Conservation (phyloP, 2,888 invertebrate species). For the Leptarthrus brevirostris region DNA sequence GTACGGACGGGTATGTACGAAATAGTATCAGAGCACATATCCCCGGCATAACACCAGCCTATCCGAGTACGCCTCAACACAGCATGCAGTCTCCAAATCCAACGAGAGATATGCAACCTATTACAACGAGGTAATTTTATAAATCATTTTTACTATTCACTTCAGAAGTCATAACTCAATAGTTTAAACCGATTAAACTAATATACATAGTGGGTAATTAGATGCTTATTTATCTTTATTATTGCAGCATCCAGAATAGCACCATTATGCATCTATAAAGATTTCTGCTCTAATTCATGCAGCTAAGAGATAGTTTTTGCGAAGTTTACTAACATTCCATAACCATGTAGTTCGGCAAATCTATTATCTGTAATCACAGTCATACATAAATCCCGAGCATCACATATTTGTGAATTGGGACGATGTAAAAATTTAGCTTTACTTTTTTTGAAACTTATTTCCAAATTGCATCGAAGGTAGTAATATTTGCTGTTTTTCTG, state of each 20-base stretch:
- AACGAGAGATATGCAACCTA: constrained; percentile 79
- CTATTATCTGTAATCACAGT: neutral
- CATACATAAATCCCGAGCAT: too few species aligned
- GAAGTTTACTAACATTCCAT: constrained; percentile 9
- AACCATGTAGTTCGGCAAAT: neutral
- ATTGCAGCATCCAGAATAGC: constrained; percentile 67
- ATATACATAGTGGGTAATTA: constrained; percentile 20
- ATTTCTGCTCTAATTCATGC: neutral
- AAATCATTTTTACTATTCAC: too few species aligned
- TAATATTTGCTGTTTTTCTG: too few species aligned
- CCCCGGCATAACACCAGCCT: constrained; percentile 73
- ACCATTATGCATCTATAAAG: constrained; percentile 68
- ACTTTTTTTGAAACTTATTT: too few species aligned
- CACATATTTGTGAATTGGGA: too few species aligned
- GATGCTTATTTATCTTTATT: constrained; percentile 56
- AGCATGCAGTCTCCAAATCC: constrained; percentile 79
- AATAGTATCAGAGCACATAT: constrained; percentile 86
- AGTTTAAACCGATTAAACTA: too few species aligned
- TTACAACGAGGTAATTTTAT: constrained; percentile 76
- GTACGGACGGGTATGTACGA: constrained; percentile 82
- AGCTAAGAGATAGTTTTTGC: constrained; percentile 12
- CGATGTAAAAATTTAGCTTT: too few species aligned
- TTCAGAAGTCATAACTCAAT: too few species aligned
- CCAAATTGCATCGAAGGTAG: too few species aligned
- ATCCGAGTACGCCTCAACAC: constrained; percentile 77